These are phyloP conservation scores for Acipenser transmontanus DNA, from an alignment of 2,797 vertebrate genomes.

Conservation along the genomic window DNA sequence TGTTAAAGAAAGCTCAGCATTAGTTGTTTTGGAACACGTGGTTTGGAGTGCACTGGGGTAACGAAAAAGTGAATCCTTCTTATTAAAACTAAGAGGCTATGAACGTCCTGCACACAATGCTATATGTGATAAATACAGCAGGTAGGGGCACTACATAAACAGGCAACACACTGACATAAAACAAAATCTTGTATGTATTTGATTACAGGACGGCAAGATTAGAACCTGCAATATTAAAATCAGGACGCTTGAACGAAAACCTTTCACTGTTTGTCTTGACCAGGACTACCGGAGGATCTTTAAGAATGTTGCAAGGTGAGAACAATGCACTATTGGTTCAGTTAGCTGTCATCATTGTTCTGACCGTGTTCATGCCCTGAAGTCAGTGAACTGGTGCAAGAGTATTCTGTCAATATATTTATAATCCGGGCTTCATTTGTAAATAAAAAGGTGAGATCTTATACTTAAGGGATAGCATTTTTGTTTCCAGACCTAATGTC, in stretches of 20 bases:
- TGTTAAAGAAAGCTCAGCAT: too few relatives aligned
- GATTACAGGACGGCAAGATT: constrained; percentile 57
- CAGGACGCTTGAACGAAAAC: constrained; percentile 63
- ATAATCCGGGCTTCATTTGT: neutral
- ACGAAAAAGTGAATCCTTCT: neutral
- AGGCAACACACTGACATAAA: neutral
- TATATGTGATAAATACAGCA: neutral
- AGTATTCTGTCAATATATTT: neutral
- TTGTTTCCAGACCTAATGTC: too few relatives aligned
- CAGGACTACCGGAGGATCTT: constrained; percentile 71
- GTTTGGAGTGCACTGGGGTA: too few relatives aligned
- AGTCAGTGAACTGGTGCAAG: neutral
- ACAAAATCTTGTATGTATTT: neutral
- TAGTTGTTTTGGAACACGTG: too few relatives aligned
- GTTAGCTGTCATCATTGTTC: too few relatives aligned
- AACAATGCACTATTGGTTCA: neutral
- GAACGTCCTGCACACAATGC: neutral
- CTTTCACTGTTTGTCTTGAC: constrained; percentile 72
- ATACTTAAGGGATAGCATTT: too few relatives aligned
- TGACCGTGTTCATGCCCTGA: too few relatives aligned
- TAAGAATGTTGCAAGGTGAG: constrained; percentile 74
- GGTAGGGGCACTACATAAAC: neutral
- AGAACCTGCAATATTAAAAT: constrained; percentile 63
- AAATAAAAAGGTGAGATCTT: neutral
- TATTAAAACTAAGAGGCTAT: neutral